phyloP scores from a whole-genome alignment of 1,140 invertebrate genomes.

The Drosophila littoralis region DNA sequence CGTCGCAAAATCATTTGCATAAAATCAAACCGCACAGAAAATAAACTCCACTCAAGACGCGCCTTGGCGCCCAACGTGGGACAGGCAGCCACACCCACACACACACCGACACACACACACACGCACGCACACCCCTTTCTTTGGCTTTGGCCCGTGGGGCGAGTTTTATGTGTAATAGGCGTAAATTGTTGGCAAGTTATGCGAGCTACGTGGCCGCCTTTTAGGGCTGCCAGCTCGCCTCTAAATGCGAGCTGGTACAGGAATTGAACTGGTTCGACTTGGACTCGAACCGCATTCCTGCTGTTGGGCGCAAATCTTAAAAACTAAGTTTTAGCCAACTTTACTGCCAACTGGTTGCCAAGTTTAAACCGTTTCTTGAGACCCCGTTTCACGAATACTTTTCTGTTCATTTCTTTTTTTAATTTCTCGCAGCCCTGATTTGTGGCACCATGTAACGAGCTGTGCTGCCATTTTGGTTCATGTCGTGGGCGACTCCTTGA shows the following conservation, averaged over 20 bases:
- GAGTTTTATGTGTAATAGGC: slow-evolving; percentile 73
- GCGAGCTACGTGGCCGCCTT: slow-evolving; percentile 61
- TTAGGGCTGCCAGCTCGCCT: slow-evolving; percentile 35
- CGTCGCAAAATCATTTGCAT: slow-evolving; percentile 71
- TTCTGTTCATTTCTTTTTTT: background rate
- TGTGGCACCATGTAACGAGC: slow-evolving; percentile 50
- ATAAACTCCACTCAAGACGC: slow-evolving; percentile 64
- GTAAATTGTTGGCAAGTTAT: slow-evolving; percentile 72
- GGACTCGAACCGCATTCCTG: slow-evolving; percentile 11
- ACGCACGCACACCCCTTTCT: slow-evolving; percentile 6
- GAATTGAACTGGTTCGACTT: slow-evolving; percentile 19
- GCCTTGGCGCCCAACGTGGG: slow-evolving; percentile 25
- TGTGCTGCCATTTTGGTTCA: slow-evolving; percentile 63
- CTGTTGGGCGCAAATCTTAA: background rate
- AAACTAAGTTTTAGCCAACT: slow-evolving; percentile 8
- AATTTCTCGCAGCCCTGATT: slow-evolving; percentile 12
- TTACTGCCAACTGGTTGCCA: background rate
- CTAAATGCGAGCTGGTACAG: background rate
- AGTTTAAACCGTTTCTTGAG: slow-evolving; percentile 10
- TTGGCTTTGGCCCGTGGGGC: slow-evolving; percentile 5
- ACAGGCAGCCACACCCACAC: background rate
- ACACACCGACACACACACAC: background rate
- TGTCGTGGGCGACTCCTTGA: slow-evolving; percentile 33
- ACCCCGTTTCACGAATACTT: background rate
- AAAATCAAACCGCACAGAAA: slow-evolving; percentile 79